Percentiles rank a stretch among this genome's conserved stretches.
phyloP scores from a whole-genome alignment of 2,797 vertebrate genomes.

The Fistularia commersonii region DNA sequence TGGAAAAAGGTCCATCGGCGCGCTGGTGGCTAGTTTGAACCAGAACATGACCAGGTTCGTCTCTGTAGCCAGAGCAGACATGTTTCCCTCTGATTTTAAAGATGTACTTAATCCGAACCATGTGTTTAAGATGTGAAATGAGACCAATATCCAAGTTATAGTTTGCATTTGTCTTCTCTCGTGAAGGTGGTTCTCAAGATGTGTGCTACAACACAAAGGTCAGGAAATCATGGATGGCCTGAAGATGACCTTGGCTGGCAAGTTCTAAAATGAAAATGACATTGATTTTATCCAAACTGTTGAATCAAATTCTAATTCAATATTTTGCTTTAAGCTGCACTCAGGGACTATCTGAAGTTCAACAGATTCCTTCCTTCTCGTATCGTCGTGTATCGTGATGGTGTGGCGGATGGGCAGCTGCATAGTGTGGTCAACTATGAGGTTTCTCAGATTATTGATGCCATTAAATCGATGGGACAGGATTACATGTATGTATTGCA shows the following conservation, averaged over 20 bases:
- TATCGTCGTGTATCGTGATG: conserved; percentile 92
- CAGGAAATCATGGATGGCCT: conserved; percentile 94
- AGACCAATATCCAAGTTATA: not conserved
- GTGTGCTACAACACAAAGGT: conserved; percentile 85
- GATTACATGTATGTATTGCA: conserved; percentile 78
- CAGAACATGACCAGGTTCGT: conserved; percentile 85
- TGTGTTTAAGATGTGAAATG: not conserved
- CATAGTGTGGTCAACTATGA: conserved; percentile 87
- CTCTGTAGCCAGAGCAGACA: not conserved
- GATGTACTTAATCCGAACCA: not conserved
- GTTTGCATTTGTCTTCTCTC: not conserved
- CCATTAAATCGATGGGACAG: conserved; percentile 79
- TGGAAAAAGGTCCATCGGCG: conserved; percentile 86
- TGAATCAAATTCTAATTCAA: conserved; percentile 13
- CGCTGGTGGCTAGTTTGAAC: conserved; percentile 92
- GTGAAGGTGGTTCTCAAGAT: conserved; percentile 92
- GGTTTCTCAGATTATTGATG: conserved; percentile 86
- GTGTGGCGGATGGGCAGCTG: conserved; percentile 93
- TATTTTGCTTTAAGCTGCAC: conserved; percentile 71
- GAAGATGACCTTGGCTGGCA: conserved; percentile 84
- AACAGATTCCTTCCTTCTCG: conserved; percentile 86
- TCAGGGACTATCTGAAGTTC: conserved; percentile 82
- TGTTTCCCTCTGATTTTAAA: not conserved
- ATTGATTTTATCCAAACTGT: not conserved
- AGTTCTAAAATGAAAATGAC: conserved; percentile 11